Evolutionary conservation across 2,888 invertebrate genomes (phyloP).

Genomic region (Nephrocerus scutellatus): DNA sequence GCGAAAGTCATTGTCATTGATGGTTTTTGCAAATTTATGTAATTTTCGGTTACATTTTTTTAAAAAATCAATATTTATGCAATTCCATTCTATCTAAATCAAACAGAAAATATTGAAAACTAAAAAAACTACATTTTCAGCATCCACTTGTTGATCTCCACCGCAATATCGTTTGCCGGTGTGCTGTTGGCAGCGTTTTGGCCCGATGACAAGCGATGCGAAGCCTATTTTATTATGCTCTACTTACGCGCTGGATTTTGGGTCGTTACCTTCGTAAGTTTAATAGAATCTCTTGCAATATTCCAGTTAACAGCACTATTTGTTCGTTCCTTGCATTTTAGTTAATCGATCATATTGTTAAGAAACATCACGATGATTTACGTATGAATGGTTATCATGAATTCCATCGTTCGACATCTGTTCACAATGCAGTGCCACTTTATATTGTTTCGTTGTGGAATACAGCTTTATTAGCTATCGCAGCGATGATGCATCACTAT

Average conservation of each 20-base stretch:
- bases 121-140: slow-evolving; percentile 29
- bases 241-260: slow-evolving; percentile 55
- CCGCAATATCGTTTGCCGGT: slow-evolving; percentile 41
- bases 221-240: slow-evolving; percentile 55
- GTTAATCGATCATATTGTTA: slow-evolving; percentile 55
- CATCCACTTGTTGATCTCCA: slow-evolving; percentile 41
- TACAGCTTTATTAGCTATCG: slow-evolving; percentile 51
- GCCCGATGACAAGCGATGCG: slow-evolving; percentile 47
- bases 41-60: not conserved
- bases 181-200: slow-evolving; percentile 34
- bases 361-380: slow-evolving; percentile 54
- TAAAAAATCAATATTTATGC: not conserved
- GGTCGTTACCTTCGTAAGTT: slow-evolving; percentile 53
- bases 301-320: not conserved
- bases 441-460: slow-evolving; percentile 60
- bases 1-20: too few species aligned
- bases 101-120: slow-evolving; percentile 1
- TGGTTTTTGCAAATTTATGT: too few species aligned
- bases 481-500: slow-evolving; percentile 53
- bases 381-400: slow-evolving; percentile 62
- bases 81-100: not conserved
- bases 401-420: slow-evolving; percentile 57
- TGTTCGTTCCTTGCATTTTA: slow-evolving; percentile 30
- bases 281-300: not conserved
- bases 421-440: slow-evolving; percentile 55